Evolutionary conservation across 2,113 vertebrate species (phyloP), one percentile per base, ranked within the genome.

Genomic region (Puma concolor): DNA sequence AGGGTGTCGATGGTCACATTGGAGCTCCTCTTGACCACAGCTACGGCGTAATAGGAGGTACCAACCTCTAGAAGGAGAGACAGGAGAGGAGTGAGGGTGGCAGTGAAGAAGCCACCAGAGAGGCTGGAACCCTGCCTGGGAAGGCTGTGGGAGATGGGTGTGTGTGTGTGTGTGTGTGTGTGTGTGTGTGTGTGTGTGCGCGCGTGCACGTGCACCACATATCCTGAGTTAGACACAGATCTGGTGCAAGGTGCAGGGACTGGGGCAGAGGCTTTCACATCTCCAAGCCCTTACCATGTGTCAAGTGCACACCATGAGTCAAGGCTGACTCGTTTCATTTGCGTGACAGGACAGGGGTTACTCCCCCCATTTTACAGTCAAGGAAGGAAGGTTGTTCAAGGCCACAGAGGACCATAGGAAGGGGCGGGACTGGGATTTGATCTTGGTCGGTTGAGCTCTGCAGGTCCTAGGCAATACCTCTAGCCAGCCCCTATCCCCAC

Each of bases 41-140:
- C 99, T 90, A 99, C 99, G 0, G 99, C 99, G 0, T 99, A 99
- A 97, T 99, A 99, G 71, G 99, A 98, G 16, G 98, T 99, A 29
- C 99, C 99, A 44, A 98, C 67, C 60, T 98, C 99, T 99, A 94
- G 80, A 87, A 0, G 52, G 88, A 88, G 67, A 72, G 64, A 66
- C 2, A 93, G 50, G 64, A 69, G 8, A 19, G 67, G 25, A 2
- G 64, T 82, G 69, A 98, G 83, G 4, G 88, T 15, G 23, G 90
- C 1, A 1, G 81, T 29, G 16, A 71, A 69, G 88, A 12, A 2
- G 63, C 48, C 36, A 1, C 1, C 4, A 31, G 41, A 36, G n/a
- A 63, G 52, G 50, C 76, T 17, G 29, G 9, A 36, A 23, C 33
- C 5, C 52, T 60, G 38, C 25, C 44, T 0, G 5, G 48, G 71